These are phyloP conservation scores for Hippocampus zosterae DNA, from an alignment of 2,113 vertebrate species.

Conservation along the genomic window DNA sequence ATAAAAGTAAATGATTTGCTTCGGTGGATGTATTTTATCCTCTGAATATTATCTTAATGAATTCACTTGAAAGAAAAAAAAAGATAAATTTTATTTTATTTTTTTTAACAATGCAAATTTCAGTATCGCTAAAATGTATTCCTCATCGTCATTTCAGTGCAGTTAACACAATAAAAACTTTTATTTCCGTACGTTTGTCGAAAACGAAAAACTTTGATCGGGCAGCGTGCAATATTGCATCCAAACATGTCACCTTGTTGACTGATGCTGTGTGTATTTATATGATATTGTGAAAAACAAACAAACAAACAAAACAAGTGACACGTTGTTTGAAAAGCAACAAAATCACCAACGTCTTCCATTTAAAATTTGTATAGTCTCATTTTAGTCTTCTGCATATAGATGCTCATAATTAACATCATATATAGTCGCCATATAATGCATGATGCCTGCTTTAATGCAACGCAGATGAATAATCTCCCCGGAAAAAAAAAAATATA, in stretches of 20 bases:
- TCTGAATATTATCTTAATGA: no score
- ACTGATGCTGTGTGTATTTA: slow-evolving; percentile 86
- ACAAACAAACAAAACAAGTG: slow-evolving; percentile 81
- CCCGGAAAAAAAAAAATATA: neutral
- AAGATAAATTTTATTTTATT: no score
- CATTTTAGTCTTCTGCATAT: slow-evolving; percentile 17
- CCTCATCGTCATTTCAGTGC: no score
- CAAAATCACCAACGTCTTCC: slow-evolving; percentile 99
- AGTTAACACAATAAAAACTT: neutral
- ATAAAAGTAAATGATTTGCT: no score
- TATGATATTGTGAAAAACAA: slow-evolving; percentile 54
- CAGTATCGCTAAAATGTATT: no score
- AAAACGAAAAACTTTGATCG: neutral
- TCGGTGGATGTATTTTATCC: no score
- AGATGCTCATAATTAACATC: neutral
- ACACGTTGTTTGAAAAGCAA: slow-evolving; percentile 99
- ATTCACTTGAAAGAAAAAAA: no score
- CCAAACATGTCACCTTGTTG: slow-evolving; percentile 71
- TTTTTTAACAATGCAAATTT: no score
- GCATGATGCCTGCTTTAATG: slow-evolving; percentile 2
- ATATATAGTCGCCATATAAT: neutral
- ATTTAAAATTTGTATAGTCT: slow-evolving; percentile 99
- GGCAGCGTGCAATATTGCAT: slow-evolving; percentile 72
- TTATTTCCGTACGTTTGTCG: neutral
- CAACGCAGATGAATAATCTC: neutral